Conservation (phyloP, 64 coral and sea anemone genomes). For the Dendronephthya gigantea region DNA sequence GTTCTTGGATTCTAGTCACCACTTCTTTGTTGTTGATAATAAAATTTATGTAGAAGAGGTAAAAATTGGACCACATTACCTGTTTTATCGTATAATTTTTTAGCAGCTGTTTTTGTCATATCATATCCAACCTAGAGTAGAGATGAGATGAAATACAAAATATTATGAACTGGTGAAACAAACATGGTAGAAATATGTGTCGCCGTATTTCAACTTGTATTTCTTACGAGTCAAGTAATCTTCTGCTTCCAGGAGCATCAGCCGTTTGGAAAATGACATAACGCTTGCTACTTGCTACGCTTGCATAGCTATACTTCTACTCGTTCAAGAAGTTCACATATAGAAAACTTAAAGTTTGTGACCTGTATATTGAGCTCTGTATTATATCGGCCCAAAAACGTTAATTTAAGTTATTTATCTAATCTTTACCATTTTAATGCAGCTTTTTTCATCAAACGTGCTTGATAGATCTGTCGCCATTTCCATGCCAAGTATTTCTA, state of each 20-base stretch:
- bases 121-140: constrained; percentile 77
- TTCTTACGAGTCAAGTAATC: too few species aligned
- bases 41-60: not conserved
- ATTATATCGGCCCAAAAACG: too few species aligned
- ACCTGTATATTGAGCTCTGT: not conserved
- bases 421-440: constrained; percentile 76
- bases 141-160: not conserved
- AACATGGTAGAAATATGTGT: not conserved
- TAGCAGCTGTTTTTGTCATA: constrained; percentile 77
- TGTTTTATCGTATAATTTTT: constrained; percentile 62
- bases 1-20: too few species aligned
- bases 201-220: not conserved
- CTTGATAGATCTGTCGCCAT: constrained; percentile 91
- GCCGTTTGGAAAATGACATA: too few species aligned
- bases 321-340: too few species aligned
- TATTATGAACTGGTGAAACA: not conserved
- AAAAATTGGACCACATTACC: constrained; percentile 26
- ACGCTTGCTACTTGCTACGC: too few species aligned
- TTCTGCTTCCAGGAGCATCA: too few species aligned
- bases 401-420: too few species aligned
- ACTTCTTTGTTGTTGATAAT: too few species aligned
- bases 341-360: not conserved
- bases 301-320: too few species aligned
- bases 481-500: constrained; percentile 92
- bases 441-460: constrained; percentile 82